These are phyloP conservation scores for Salvelinus namaycush DNA, from an alignment of 2,113 vertebrate genomes.

Conservation along the genomic window DNA sequence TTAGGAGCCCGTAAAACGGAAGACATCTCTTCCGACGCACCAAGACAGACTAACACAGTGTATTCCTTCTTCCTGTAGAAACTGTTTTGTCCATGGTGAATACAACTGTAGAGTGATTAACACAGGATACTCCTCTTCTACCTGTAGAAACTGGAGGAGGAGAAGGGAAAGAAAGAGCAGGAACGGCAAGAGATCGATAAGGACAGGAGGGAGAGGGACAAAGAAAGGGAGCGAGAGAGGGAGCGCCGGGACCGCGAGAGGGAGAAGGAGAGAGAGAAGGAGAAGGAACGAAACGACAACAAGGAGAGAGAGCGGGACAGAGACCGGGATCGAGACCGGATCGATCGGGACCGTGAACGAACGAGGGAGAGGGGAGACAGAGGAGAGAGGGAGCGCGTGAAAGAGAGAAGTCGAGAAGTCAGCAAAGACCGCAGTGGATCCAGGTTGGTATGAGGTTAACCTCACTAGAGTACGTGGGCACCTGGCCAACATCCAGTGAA, in stretches of 20 bases:
- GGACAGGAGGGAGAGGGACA: slow-evolving; percentile 93
- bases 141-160: slow-evolving; percentile 97
- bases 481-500: too few relatives aligned
- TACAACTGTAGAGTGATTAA: neutral
- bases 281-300: slow-evolving; percentile 87
- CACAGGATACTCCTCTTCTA: slow-evolving; percentile 49
- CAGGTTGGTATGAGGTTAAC: slow-evolving; percentile 50
- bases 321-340: slow-evolving; percentile 80
- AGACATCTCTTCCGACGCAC: too few relatives aligned
- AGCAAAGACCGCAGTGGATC: slow-evolving; percentile 92
- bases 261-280: slow-evolving; percentile 74
- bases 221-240: slow-evolving; percentile 93
- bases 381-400: slow-evolving; percentile 83
- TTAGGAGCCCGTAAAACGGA: too few relatives aligned
- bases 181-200: slow-evolving; percentile 93
- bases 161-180: slow-evolving; percentile 98
- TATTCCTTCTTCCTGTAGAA: too few relatives aligned
- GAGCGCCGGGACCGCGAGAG: slow-evolving; percentile 81
- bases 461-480: too few relatives aligned
- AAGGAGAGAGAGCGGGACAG: slow-evolving; percentile 86
- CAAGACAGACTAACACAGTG: too few relatives aligned
- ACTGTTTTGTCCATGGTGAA: neutral
- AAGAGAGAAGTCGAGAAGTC: slow-evolving; percentile 87
- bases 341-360: slow-evolving; percentile 78
- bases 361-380: slow-evolving; percentile 81